Percentiles rank a stretch among this genome's conserved stretches.
These are phyloP conservation scores for Magallana gigas DNA, from an alignment of 1,140 invertebrate species.

Conservation along the genomic window DNA sequence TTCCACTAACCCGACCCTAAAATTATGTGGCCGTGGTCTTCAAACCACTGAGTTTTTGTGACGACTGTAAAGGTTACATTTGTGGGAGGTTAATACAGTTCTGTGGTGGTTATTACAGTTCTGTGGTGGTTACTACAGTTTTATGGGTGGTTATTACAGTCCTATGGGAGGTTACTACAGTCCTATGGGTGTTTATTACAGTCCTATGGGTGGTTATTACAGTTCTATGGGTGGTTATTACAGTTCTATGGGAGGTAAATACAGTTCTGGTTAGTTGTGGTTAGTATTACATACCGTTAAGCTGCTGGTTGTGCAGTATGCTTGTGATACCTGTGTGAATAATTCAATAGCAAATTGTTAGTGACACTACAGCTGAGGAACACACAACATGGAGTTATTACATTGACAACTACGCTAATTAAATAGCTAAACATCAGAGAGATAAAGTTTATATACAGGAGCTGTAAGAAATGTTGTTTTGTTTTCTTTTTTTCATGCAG, in stretches of 20 bases:
- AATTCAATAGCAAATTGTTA: constrained; percentile 20
- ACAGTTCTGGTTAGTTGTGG: not conserved
- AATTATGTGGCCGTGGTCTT: no score
- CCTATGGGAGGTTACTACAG: not conserved
- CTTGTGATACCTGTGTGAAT: constrained; percentile 22
- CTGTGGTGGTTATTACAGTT: not conserved
- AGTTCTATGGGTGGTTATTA: not conserved
- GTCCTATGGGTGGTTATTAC: not conserved
- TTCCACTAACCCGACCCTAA: no score
- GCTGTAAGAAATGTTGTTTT: no score
- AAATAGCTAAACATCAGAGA: not conserved
- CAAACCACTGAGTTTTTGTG: no score
- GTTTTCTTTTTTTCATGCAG: no score
- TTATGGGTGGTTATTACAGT: no score
- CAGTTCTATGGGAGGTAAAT: not conserved
- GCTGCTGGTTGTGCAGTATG: constrained; percentile 21
- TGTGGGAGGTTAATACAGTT: no score
- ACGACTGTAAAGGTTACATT: no score
- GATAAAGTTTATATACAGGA: no score
- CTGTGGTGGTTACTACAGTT: not conserved
- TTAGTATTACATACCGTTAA: constrained; percentile 34
- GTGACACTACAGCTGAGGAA: not conserved
- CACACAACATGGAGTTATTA: constrained; percentile 20
- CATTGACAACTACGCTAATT: not conserved
- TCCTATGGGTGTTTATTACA: no score